Evolutionary conservation across 1,140 invertebrate genomes (phyloP).

Genomic region (Campodea augens): DNA sequence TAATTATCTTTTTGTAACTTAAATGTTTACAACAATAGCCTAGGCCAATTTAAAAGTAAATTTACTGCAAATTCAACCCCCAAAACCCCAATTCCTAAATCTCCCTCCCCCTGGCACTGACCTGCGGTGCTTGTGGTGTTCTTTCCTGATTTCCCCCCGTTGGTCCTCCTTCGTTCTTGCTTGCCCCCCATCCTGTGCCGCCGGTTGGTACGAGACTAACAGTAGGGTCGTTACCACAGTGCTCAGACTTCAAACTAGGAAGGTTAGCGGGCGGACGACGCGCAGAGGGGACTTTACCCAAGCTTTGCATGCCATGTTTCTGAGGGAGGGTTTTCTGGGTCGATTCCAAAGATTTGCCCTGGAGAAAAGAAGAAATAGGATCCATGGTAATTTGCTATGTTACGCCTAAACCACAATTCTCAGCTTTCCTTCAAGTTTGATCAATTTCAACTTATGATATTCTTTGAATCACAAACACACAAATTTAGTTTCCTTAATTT

Average conservation of each 20-base stretch:
- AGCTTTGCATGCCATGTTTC: slow-evolving; percentile 96
- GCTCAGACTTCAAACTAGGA: slow-evolving; percentile 91
- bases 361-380: slow-evolving; percentile 16
- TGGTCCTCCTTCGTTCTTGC: slow-evolving; percentile 23
- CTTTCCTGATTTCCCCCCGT: slow-evolving; percentile 6
- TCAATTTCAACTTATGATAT: too few relatives aligned
- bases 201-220: slow-evolving; percentile 49
- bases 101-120: too few relatives aligned
- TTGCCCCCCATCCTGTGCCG: slow-evolving; percentile 48
- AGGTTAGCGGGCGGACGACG: slow-evolving; percentile 89
- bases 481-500: too few relatives aligned
- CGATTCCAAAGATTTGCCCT: slow-evolving; percentile 75
- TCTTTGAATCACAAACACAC: too few relatives aligned
- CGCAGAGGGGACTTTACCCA: slow-evolving; percentile 90
- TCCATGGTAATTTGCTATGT: too few relatives aligned
- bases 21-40: too few relatives aligned
- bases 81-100: too few relatives aligned
- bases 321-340: slow-evolving; percentile 72
- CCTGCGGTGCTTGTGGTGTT: slow-evolving; percentile 15
- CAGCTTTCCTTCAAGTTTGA: too few relatives aligned
- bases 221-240: slow-evolving; percentile 50
- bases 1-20: background rate
- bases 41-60: too few relatives aligned
- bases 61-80: too few relatives aligned
- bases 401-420: too few relatives aligned